Percentiles rank a stretch among this genome's conserved stretches.
These are phyloP conservation scores for Euschistus heros DNA, from an alignment of 1,140 invertebrate genomes.

Conservation along the genomic window DNA sequence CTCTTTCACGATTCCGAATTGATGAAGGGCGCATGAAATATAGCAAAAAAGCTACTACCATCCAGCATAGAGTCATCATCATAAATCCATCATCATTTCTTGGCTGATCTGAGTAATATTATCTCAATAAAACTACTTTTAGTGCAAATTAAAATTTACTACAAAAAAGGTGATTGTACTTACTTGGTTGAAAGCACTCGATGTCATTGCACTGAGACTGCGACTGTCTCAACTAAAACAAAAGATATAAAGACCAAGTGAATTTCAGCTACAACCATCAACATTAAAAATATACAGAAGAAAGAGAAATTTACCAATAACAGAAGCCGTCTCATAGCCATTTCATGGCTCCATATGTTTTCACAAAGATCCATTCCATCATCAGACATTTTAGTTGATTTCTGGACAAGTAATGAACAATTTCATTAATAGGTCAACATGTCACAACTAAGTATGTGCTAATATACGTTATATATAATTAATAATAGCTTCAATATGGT, in stretches of 20 bases:
- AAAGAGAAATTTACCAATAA: conserved; percentile 59
- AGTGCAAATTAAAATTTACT: not conserved
- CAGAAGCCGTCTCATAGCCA: conserved; percentile 73
- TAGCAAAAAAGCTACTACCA: conserved; percentile 25
- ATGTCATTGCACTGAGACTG: conserved; percentile 76
- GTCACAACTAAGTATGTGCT: no score
- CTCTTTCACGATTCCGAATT: conserved; percentile 19
- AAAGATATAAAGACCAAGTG: not conserved
- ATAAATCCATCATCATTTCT: conserved; percentile 21
- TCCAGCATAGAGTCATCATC: conserved; percentile 27
- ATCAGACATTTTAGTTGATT: conserved; percentile 15
- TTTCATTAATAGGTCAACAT: conserved; percentile 3
- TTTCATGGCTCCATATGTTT: conserved; percentile 76
- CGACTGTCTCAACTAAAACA: conserved; percentile 66
- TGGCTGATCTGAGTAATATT: conserved; percentile 1
- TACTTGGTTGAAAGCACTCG: conserved; percentile 60
- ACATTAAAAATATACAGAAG: no score
- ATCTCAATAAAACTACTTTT: not conserved
- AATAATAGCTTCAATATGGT: no score
- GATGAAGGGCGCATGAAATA: conserved; percentile 27
- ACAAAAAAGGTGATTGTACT: conserved; percentile 29
- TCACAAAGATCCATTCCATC: conserved; percentile 61
- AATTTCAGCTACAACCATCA: not conserved
- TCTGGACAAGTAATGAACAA: not conserved
- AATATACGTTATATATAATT: no score